phyloP scores from a whole-genome alignment of 2,888 invertebrate genomes.

The Lathronympha strigana region DNA sequence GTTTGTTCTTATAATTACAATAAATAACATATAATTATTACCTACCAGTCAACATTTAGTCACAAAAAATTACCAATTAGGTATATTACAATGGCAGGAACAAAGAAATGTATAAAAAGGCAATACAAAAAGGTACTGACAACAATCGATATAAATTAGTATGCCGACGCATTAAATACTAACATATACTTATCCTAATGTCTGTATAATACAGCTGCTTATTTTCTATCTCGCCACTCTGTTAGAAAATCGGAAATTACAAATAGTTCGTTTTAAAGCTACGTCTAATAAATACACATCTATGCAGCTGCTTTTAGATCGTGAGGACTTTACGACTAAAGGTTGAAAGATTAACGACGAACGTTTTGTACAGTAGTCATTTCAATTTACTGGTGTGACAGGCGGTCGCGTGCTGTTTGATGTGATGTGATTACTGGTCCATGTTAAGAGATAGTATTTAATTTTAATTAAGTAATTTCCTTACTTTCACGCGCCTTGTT shows the following conservation, averaged over 20 bases:
- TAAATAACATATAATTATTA: constrained; percentile 31
- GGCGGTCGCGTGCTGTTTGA: background rate
- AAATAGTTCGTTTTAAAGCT: constrained; percentile 18
- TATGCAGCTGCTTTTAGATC: constrained; percentile 3
- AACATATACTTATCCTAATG: constrained; percentile 24
- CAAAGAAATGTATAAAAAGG: constrained; percentile 17
- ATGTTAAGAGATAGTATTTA: background rate
- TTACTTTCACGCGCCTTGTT: background rate
- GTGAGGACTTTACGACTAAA: constrained; percentile 22
- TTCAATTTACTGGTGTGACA: constrained; percentile 3
- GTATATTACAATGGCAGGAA: constrained; percentile 27
- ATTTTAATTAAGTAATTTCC: background rate
- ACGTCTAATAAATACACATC: constrained; percentile 22
- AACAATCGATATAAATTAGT: constrained; percentile 14
- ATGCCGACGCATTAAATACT: constrained; percentile 16
- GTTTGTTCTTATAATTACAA: constrained; percentile 10
- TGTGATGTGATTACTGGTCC: background rate
- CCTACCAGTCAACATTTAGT: constrained; percentile 37
- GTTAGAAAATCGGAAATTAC: constrained; percentile 9
- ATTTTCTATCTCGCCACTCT: constrained; percentile 14
- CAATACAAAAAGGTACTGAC: constrained; percentile 27
- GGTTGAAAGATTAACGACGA: constrained; percentile 5
- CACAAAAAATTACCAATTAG: constrained; percentile 14
- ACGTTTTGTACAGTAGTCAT: background rate
- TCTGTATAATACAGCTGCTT: constrained; percentile 26